phyloP scores from a whole-genome alignment of 2,113 vertebrate species.

The Mesitornis unicolor region DNA sequence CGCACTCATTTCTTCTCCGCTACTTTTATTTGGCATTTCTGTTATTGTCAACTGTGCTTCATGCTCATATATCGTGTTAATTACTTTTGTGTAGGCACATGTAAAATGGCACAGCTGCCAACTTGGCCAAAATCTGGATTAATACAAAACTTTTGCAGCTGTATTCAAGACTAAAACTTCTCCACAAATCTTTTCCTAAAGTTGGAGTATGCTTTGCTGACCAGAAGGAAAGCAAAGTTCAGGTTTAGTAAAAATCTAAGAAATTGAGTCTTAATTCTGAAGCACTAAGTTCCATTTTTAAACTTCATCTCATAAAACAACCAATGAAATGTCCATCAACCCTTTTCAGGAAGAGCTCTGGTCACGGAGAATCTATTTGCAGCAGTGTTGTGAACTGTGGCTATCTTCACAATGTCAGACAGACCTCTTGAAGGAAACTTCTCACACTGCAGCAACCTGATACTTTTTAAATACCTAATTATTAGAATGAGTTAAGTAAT shows the following conservation, averaged over 20 bases:
- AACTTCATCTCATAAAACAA: background rate
- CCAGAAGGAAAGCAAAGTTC: background rate
- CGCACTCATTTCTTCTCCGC: background rate
- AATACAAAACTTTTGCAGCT: background rate
- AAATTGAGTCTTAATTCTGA: background rate
- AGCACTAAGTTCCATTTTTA: background rate
- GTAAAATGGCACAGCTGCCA: background rate
- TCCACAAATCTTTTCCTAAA: background rate
- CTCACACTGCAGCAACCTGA: background rate
- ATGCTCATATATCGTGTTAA: background rate
- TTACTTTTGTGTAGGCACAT: background rate
- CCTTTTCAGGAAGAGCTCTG: background rate
- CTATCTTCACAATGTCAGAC: background rate
- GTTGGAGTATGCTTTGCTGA: background rate
- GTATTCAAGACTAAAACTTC: background rate
- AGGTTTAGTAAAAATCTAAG: background rate
- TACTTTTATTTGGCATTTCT: slow-evolving; percentile 9
- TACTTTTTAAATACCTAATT: background rate
- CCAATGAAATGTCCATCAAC: background rate
- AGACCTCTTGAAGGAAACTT: background rate
- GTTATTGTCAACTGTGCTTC: background rate
- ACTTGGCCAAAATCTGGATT: background rate
- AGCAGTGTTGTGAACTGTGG: background rate
- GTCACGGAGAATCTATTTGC: background rate
- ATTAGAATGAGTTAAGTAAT: background rate